Percentiles rank a stretch among this genome's conserved stretches.
These are phyloP conservation scores for Antitype chi DNA, from an alignment of 2,888 invertebrate genomes.

Conservation along the genomic window DNA sequence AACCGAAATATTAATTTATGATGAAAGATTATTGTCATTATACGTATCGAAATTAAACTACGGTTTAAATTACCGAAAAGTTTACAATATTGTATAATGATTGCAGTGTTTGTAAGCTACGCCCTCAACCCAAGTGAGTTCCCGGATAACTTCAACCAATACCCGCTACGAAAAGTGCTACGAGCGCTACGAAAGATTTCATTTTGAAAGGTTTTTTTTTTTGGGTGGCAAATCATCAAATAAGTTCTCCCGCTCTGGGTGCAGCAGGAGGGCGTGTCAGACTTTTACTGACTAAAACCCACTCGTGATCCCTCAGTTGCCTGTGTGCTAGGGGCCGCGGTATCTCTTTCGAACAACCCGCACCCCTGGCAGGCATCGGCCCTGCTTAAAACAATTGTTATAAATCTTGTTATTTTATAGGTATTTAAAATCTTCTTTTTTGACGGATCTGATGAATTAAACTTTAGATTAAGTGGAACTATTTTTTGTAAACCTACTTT, in stretches of 20 bases:
- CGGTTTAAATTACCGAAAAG: conserved; percentile 20
- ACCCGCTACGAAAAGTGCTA: conserved; percentile 23
- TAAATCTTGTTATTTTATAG: not conserved
- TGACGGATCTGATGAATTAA: not conserved
- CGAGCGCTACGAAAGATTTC: conserved; percentile 23
- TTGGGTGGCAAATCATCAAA: no score
- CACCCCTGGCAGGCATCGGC: no score
- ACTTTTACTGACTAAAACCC: no score
- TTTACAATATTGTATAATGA: conserved; percentile 10
- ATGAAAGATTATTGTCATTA: conserved; percentile 51
- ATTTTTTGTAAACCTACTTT: not conserved
- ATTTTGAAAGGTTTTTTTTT: not conserved
- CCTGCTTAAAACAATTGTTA: not conserved
- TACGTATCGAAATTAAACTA: conserved; percentile 32
- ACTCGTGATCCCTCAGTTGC: no score
- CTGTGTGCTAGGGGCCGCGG: no score
- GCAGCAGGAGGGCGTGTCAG: no score
- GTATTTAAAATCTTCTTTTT: not conserved
- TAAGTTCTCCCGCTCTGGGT: no score
- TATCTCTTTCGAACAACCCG: no score
- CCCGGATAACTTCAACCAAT: not conserved
- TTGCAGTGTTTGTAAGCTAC: not conserved
- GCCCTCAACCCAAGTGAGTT: not conserved
- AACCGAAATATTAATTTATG: conserved; percentile 55
- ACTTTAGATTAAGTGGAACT: not conserved